Evolutionary conservation across 2,113 vertebrate species (phyloP), one percentile per base, ranked within the genome.

Genomic region (Turnix velox): DNA sequence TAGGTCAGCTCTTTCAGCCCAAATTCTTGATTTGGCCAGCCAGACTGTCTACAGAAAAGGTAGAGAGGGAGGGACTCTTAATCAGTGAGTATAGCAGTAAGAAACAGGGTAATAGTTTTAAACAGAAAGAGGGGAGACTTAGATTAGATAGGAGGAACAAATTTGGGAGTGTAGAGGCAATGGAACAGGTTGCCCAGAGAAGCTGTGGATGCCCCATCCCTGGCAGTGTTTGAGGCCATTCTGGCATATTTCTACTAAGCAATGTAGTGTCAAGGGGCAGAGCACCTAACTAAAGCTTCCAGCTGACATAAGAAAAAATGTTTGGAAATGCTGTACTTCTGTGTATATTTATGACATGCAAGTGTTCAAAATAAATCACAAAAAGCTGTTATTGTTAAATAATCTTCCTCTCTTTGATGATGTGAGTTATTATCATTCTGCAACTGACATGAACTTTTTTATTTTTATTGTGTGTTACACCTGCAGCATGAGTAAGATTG

Each of bases 241-340:
- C 30, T 74, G 40, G 49, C 59, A 43, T 13, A 2, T 57, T 42
- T 39, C 23, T 51, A 16, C 30, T 68, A 37, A 77, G 42, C 27
- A 81, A 46, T 0, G 0, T n/a, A 73, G 37, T 1, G 0, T 87
- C 55, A 48, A 42, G 28, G 28, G 77, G 14, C 37, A 65, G 30
- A 52, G 27, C 19, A 18, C 46, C 10, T 46, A 43, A 59, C 35
- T n/a, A 46, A 66, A 87, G 45, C 31, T 91, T 84, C 18, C 45
- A 35, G 18, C 14, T 80, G 33, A 65, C 14, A 6, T 65, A 37
- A 52, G 45, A 5, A 51, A 68, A 33, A 43, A 12, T 0, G 0
- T 4, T 27, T 78, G 28, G 72, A 88, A 76, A 27, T 48, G 1
- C 16, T 55, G 43, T 20, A 40, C 24, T 87, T 84, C 27, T 89